Evolutionary conservation across 2,888 invertebrate genomes (phyloP).

Genomic region (Himalopsyche kuldschensis): DNA sequence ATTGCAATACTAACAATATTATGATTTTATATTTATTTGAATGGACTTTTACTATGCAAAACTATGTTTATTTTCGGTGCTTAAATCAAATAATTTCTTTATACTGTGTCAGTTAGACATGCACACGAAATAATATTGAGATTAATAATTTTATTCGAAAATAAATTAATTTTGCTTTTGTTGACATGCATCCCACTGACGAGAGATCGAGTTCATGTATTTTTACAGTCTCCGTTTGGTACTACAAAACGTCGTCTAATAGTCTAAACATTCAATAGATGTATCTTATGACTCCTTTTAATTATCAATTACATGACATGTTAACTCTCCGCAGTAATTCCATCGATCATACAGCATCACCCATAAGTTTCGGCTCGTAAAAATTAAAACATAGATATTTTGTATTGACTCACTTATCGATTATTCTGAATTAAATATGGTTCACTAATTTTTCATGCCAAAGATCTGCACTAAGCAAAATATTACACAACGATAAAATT

Average conservation of each 20-base stretch:
- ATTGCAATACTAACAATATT: background rate
- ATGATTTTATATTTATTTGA: background rate
- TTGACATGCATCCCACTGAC: no score
- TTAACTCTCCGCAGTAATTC: background rate
- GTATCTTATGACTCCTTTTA: background rate
- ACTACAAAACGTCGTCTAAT: background rate
- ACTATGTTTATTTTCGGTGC: background rate
- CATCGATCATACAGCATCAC: background rate
- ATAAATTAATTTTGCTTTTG: no score
- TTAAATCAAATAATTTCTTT: no score
- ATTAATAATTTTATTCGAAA: no score
- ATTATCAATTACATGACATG: background rate
- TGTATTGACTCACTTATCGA: slow-evolving; percentile 38
- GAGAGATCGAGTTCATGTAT: no score
- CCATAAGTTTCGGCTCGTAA: slow-evolving; percentile 8
- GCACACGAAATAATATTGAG: no score
- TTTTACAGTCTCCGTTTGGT: no score
- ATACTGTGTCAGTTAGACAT: no score
- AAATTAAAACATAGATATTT: slow-evolving; percentile 39
- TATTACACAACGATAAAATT: background rate
- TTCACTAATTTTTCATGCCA: slow-evolving; percentile 39
- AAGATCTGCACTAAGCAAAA: slow-evolving; percentile 32
- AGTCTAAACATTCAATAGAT: background rate
- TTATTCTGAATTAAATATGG: slow-evolving; percentile 29
- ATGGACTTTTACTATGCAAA: background rate